phyloP scores from a whole-genome alignment of 2,797 vertebrate species.

The Potorous gilbertii region DNA sequence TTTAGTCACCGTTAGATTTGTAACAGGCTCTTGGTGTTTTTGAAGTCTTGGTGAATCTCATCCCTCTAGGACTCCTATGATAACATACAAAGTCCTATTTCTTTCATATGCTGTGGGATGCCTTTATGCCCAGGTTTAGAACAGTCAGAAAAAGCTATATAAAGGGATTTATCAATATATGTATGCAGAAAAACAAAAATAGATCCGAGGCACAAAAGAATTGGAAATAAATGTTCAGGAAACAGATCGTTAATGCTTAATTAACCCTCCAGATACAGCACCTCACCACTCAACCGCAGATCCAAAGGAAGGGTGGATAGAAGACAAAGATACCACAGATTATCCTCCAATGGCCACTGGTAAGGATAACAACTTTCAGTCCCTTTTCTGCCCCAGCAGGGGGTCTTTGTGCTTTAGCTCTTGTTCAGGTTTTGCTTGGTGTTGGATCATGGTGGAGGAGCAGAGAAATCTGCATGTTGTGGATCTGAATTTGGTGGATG shows the following conservation, averaged over 20 bases:
- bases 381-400: neutral
- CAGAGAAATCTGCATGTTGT: neutral
- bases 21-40: neutral
- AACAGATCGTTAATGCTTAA: slow-evolving; percentile 58
- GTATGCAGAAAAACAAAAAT: neutral
- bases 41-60: neutral
- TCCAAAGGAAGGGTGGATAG: slow-evolving; percentile 65
- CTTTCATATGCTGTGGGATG: neutral
- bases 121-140: neutral
- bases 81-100: neutral
- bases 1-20: neutral
- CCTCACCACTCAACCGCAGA: slow-evolving; percentile 49
- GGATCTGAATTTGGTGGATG: neutral
- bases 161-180: neutral
- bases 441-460: slow-evolving; percentile 43
- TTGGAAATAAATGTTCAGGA: slow-evolving; percentile 6
- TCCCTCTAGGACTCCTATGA: neutral
- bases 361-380: slow-evolving; percentile 76
- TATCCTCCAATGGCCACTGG: slow-evolving; percentile 70
- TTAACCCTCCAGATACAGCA: slow-evolving; percentile 74
- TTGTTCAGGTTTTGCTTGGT: neutral
- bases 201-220: neutral
- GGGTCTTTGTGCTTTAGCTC: slow-evolving; percentile 12
- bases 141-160: neutral
- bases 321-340: slow-evolving; percentile 67